Conservation (phyloP, 2,113 vertebrate genomes). For the Malurus elegans region DNA sequence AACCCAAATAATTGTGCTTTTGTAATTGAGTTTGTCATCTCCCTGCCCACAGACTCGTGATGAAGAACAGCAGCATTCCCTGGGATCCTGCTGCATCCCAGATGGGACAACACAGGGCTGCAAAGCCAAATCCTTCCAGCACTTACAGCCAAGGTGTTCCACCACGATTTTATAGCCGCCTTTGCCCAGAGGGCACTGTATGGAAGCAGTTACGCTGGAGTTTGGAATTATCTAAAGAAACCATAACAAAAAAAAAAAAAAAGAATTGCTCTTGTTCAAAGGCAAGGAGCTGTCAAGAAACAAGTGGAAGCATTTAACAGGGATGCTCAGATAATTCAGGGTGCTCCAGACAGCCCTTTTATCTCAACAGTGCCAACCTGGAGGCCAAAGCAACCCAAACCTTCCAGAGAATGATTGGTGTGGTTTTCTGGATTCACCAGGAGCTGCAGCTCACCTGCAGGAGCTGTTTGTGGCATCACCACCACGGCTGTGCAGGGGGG, state of each 20-base stretch:
- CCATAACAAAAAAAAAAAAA: background rate
- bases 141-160: background rate
- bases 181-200: background rate
- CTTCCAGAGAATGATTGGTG: background rate
- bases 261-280: background rate
- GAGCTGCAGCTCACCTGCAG: background rate
- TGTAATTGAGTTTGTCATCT: background rate
- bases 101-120: background rate
- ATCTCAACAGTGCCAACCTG: background rate
- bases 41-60: background rate
- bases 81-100: background rate
- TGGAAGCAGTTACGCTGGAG: background rate
- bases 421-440: background rate
- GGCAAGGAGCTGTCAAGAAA: background rate
- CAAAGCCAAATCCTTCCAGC: background rate
- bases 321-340: background rate
- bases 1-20: background rate
- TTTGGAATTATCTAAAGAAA: conserved; percentile 17
- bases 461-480: background rate
- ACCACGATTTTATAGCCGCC: background rate
- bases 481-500: background rate
- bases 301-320: background rate
- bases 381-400: background rate
- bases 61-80: background rate
- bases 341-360: conserved; percentile 33